Percentiles rank a stretch among this genome's conserved stretches.
These are phyloP conservation scores for Bubalus kerabau DNA, from an alignment of 2,113 vertebrate genomes.

Conservation along the genomic window DNA sequence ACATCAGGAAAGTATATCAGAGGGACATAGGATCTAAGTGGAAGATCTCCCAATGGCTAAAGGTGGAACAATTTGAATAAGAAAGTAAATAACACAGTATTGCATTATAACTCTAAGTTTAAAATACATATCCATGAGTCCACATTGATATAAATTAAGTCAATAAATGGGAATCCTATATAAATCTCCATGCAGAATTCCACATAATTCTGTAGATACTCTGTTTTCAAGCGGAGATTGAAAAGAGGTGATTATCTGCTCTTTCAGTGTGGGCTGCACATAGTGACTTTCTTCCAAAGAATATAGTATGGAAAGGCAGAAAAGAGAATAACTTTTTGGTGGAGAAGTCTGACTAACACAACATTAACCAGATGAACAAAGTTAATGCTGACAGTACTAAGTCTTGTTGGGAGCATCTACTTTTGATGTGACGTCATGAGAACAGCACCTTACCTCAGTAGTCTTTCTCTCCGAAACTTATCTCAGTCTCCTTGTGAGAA, in stretches of 20 bases:
- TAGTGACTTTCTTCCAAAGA: not conserved
- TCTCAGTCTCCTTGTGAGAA: not conserved
- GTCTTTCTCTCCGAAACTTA: not conserved
- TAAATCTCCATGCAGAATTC: not conserved
- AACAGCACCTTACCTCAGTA: not conserved
- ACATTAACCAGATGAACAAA: not conserved
- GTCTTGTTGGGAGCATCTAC: not conserved
- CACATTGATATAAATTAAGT: not conserved
- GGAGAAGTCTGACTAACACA: not conserved
- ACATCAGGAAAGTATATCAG: not conserved
- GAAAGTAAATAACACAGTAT: not conserved
- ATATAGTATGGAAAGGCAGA: not conserved
- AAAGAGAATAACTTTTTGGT: not conserved
- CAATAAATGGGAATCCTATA: not conserved
- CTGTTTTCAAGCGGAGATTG: not conserved
- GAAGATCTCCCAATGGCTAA: not conserved
- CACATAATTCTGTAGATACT: not conserved
- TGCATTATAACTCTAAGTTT: not conserved
- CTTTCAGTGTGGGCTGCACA: not conserved
- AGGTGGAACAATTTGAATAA: not conserved
- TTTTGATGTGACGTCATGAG: not conserved
- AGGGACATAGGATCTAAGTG: not conserved
- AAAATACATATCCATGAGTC: not conserved
- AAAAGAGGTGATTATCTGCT: not conserved
- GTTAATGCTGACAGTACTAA: not conserved